Evolutionary conservation across 1,140 invertebrate species (phyloP), one percentile per base, ranked within the genome.

Genomic region (Leptonema lineaticorne): DNA sequence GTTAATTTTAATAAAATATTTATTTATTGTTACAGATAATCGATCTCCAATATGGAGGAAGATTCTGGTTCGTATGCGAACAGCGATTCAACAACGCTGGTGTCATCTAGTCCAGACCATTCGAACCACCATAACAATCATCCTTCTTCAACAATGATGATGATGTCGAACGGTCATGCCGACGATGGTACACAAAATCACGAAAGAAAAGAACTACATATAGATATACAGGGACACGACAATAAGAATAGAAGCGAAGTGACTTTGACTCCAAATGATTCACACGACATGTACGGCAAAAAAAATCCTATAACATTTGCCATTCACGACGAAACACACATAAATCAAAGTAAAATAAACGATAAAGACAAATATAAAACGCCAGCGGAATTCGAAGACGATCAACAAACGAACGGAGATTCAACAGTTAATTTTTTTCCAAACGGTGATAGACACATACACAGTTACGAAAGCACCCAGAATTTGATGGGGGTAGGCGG

Each of bases 401-500:
- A 50, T 1, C 56, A 58, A 18, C 9, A 2, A 7, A 22, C 16
- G 8, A 71, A 67, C 45, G 60, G 69, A 24, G 64, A 69, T 33
- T 67, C 68, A 30, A 69, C 70, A 3, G 46, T 71, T 7, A n/a
- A n/a, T n/a, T n/a, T n/a, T n/a, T n/a, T n/a, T n/a, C 70, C 70
- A 6, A 67, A 63, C 37, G 62, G 62, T 14, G 65, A 67, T 16
- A 71, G 57, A 16, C 62, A 72, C 37, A 69, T 70, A 20, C 71
- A 69, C 65, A 73, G 71, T 57, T 73, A 73, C 41, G 71, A 70
- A 30, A 73, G 71, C 53, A 68, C 68, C 14, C 71, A 73, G 16
- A 73, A 73, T 27, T 41, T 73, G 16, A 69, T 68, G 0, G 29
- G 63, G 2, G 66, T 68, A 5, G 50, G 48, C 20, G 70, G 59